These are phyloP conservation scores for Coptodon bakossiorum DNA, from an alignment of 2,113 vertebrate genomes.

Conservation along the genomic window DNA sequence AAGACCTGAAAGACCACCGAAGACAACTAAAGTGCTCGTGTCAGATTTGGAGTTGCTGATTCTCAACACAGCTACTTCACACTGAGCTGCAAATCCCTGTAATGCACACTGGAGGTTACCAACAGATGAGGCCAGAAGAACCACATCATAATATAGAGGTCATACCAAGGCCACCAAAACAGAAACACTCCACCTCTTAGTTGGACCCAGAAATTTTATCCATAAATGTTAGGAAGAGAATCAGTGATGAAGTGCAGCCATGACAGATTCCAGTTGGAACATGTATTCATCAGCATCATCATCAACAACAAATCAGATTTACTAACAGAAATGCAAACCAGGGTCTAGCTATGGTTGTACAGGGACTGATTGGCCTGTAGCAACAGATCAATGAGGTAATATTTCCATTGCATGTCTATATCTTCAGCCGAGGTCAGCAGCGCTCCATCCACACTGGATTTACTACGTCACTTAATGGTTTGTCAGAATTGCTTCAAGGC, in stretches of 20 bases:
- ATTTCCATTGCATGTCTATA: accelerated
- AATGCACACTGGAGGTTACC: neutral
- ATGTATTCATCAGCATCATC: no score
- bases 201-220: accelerated
- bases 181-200: accelerated
- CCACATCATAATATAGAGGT: accelerated
- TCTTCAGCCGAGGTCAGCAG: accelerated
- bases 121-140: neutral
- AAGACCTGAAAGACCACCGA: accelerated
- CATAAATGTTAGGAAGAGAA: accelerated
- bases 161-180: neutral
- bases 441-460: accelerated
- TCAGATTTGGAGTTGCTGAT: neutral
- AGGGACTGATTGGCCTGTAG: neutral
- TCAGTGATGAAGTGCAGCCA: accelerated
- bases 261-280: neutral
- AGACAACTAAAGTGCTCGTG: accelerated
- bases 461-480: accelerated
- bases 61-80: accelerated
- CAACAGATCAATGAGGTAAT: neutral
- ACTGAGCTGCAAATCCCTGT: neutral
- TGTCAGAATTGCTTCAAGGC: neutral
- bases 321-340: neutral
- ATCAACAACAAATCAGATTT: accelerated
- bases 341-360: accelerated